A percentile compares a stretch with the other conserved stretches of the same genome.
Conservation (phyloP, 2,888 invertebrate species). For the Chloromyia formosa region DNA sequence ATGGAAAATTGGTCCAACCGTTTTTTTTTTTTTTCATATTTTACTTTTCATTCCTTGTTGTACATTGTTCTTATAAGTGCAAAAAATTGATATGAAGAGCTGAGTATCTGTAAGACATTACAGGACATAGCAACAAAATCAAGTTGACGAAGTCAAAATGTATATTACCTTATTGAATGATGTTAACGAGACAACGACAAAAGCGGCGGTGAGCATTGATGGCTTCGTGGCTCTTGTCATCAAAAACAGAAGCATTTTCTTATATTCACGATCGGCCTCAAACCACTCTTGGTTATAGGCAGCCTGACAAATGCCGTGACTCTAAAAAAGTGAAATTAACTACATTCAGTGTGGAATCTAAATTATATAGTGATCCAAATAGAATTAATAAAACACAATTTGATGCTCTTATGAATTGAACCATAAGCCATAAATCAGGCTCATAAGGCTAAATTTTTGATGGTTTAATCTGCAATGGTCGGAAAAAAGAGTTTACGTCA, state of each 20-base stretch:
- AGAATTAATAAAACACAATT: no score
- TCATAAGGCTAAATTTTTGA: no score
- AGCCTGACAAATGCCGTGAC: background rate
- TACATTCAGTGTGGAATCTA: no score
- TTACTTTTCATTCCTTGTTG: background rate
- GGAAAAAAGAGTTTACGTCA: no score
- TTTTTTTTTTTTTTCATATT: no score
- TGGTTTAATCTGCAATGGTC: no score
- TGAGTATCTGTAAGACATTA: slow-evolving; percentile 9
- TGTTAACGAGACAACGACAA: slow-evolving; percentile 12
- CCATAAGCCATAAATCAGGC: no score
- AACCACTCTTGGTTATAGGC: slow-evolving; percentile 26
- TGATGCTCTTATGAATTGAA: no score
- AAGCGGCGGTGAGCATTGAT: slow-evolving; percentile 19
- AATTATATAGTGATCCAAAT: no score
- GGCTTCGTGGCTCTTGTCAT: slow-evolving; percentile 9
- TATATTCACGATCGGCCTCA: background rate
- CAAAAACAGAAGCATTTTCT: slow-evolving; percentile 17
- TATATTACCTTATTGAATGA: slow-evolving; percentile 17
- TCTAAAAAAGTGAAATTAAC: slow-evolving; percentile 3
- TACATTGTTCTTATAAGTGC: slow-evolving; percentile 15
- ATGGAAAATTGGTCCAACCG: no score
- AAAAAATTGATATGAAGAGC: slow-evolving; percentile 20
- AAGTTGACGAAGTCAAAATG: background rate
- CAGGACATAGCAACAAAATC: no score